Base-by-base conservation (phyloP, 2,113 vertebrate species). In the Sigmodon hispidus region DNA sequence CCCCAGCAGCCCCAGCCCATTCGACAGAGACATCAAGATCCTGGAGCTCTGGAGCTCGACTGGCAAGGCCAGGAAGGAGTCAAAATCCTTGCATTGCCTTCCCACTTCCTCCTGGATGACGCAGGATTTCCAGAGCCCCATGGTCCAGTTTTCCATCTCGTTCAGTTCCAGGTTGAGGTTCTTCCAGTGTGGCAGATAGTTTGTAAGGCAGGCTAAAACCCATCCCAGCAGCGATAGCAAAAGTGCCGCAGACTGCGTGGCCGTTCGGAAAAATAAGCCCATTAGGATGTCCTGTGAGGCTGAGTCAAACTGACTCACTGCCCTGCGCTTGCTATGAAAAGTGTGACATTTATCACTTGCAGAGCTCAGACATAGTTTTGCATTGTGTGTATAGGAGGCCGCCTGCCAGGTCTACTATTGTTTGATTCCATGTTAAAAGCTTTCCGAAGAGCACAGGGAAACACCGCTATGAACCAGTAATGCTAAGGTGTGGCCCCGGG, bases 121-220 rank as follows among this genome's bases (percentile, higher is more conserved):
- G 59, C 99, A 99, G 63, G 97, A 98, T 97, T 99, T 98, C 98
- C 99, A 99, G 73, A 99, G 98, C 48, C 99, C 99, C 59, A 97
- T 98, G 85, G 98, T 99, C 98, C 98, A 99, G 97, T 99, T 99
- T 97, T 99, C 98, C 97, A 99, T 98, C 77, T 99, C 98, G 1
- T 99, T 99, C 94, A 99, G 97, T 29, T 99, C 99, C 50, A 99
- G 98, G 69, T 99, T 99, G 96, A 99, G 99, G 1, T 99, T 99
- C 94, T 99, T 99, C 99, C 99, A 99, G 3, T 99, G 98, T 3
- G 99, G 99, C 93, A 99, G 88, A 34, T 99, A 99, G 16, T 98
- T 99, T 16, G 99, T 99, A 87, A 99, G 97, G 36, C 99, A 98
- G 88, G 99, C 99, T 0, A 99, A 98, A 79, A 99, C 97, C 96